These are phyloP conservation scores for Brenthis ino DNA, from an alignment of 2,888 invertebrate genomes.

Conservation along the genomic window DNA sequence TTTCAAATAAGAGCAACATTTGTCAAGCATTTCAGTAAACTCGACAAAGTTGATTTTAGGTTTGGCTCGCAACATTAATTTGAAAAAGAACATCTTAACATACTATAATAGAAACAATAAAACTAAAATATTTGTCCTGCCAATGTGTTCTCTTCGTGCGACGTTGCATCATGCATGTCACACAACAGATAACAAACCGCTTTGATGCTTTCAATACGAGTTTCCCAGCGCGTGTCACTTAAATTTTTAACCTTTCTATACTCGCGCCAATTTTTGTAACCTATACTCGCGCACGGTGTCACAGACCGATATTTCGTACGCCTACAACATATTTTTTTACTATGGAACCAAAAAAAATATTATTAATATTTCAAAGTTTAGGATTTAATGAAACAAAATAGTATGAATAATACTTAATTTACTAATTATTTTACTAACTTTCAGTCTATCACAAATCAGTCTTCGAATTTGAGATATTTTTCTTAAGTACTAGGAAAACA, in stretches of 20 bases:
- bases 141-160: too few relatives aligned
- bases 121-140: too few relatives aligned
- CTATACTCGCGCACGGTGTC: conserved; percentile 1
- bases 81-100: too few relatives aligned
- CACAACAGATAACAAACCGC: too few relatives aligned
- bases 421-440: neutral
- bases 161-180: too few relatives aligned
- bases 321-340: neutral
- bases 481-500: neutral
- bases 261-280: neutral
- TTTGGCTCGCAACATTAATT: too few relatives aligned
- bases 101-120: too few relatives aligned
- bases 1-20: too few relatives aligned
- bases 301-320: conserved; percentile 1
- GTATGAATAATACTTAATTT: neutral
- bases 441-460: neutral
- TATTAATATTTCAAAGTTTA: neutral
- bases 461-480: neutral
- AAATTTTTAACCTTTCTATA: neutral
- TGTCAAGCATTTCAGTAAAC: too few relatives aligned
- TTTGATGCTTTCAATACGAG: too few relatives aligned
- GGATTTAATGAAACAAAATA: neutral
- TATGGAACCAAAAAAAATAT: neutral
- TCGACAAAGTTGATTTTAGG: too few relatives aligned
- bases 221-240: too few relatives aligned